Base-by-base conservation (phyloP, 1,140 invertebrate genomes). In the Hylyphantes graminicola region DNA sequence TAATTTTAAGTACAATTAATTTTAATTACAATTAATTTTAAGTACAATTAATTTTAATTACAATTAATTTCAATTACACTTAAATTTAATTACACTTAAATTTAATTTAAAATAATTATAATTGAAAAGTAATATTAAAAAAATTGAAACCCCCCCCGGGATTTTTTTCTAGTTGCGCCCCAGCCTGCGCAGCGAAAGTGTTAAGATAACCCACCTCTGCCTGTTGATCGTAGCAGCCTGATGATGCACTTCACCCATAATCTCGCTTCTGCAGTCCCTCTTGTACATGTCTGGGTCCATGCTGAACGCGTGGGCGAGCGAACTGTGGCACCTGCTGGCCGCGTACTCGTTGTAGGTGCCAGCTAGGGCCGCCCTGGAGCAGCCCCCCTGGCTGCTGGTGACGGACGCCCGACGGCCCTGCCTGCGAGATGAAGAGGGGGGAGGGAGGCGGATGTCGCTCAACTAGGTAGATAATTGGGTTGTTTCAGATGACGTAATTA, bases 341-440 rank as follows among this genome's bases (percentile, higher is more conserved):
- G 70, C 65, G 17, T 70, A 85, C 11, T 85, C 82, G 8, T 76
- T 63, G 9, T 74, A 73, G 12, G 73, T 85, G 0, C 82, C 82
- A 4, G 74, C 74, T 19, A 59, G 53, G 8, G 48, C 82, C 10
- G 74, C 64, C 54, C 70, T 82, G 3, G 79, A 82, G 35, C 35
- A 35, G 35, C 35, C 11, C 59, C 79, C 70, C n/a, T 85, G 82
- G 7, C 74, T 85, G n/a, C 82, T 85, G 64, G 63, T 57, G 7
- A 68, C 51, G 2, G 82, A 85, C 68, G 70, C 7, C 0, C 82
- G 73, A 11, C 82, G 73, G 13, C 73, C 74, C 9, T 59, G 64
- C 3, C 72, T 72, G 0, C 59, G 35, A 19, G 72, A 75, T n/a
- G 59, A 54, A 21, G 74, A 15, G 12, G 82, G 82, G 4, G 82